Percentiles rank a stretch among this genome's conserved stretches.
Conservation (phyloP, 2,113 vertebrate species). For the Lophius piscatorius region DNA sequence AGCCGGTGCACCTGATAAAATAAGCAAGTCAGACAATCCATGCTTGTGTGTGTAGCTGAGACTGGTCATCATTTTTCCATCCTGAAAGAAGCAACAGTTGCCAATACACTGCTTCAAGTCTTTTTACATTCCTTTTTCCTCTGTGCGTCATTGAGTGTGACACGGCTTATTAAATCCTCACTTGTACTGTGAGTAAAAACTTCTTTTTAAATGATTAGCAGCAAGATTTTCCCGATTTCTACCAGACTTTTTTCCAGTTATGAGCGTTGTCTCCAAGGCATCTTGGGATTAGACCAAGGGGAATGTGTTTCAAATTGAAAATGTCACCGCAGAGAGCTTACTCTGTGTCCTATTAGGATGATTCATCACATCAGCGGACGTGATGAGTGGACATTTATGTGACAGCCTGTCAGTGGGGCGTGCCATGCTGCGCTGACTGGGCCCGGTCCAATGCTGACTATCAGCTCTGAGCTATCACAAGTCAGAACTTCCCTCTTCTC, state of each 20-base stretch:
- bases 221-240: conserved; percentile 21
- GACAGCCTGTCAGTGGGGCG: conserved; percentile 47
- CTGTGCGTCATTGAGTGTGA: conserved; percentile 56
- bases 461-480: conserved; percentile 49
- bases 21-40: conserved; percentile 64
- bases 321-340: conserved; percentile 44
- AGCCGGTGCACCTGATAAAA: conserved; percentile 80
- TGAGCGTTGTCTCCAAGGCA: not conserved
- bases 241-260: not conserved
- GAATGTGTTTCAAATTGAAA: conserved; percentile 49
- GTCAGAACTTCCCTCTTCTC: conserved; percentile 43
- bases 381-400: conserved; percentile 52
- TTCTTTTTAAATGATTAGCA: conserved; percentile 31
- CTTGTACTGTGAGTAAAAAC: conserved; percentile 18
- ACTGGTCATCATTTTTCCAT: conserved; percentile 62
- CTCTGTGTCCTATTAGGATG: conserved; percentile 57
- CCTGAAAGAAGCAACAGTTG: conserved; percentile 38
- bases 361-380: conserved; percentile 40
- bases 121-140: conserved; percentile 27
- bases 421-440: conserved; percentile 16
- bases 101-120: conserved; percentile 30
- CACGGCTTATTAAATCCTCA: conserved; percentile 52
- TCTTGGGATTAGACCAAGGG: conserved; percentile 30
- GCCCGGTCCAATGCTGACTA: conserved; percentile 36
- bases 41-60: conserved; percentile 37